These are phyloP conservation scores for Synergus japonicus DNA, from an alignment of 2,888 invertebrate species.

Conservation along the genomic window DNA sequence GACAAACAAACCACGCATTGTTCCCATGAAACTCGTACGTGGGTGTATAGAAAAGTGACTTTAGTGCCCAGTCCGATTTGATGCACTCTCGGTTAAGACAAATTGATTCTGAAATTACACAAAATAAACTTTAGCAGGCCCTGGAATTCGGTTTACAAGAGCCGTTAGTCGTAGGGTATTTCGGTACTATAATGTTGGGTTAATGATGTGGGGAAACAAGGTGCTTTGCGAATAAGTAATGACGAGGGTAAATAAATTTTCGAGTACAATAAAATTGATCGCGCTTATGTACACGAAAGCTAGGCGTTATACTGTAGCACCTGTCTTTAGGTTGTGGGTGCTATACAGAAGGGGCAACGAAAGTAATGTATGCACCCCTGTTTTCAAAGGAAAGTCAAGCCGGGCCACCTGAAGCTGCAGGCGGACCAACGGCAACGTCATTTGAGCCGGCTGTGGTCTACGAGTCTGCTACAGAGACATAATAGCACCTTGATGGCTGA, in stretches of 20 bases:
- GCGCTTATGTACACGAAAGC: constrained; percentile 48
- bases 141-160: not conserved
- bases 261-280: constrained; percentile 67
- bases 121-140: not conserved
- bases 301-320: constrained; percentile 66
- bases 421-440: constrained; percentile 68
- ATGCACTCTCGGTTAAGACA: not conserved
- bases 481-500: constrained; percentile 68
- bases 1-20: constrained; percentile 53
- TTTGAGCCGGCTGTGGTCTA: constrained; percentile 71
- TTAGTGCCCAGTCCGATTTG: constrained; percentile 1
- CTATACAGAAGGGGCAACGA: constrained; percentile 64
- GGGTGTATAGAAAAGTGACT: not conserved
- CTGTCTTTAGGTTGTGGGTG: constrained; percentile 74
- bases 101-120: not conserved
- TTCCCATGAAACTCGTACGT: constrained; percentile 57
- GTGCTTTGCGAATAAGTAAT: constrained; percentile 46
- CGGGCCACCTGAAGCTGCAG: constrained; percentile 76
- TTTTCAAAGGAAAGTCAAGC: constrained; percentile 66
- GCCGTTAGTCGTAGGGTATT: not conserved
- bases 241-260: constrained; percentile 61
- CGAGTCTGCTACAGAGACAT: constrained; percentile 65
- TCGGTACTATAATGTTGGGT: not conserved
- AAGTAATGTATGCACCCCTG: constrained; percentile 77
- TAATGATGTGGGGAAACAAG: constrained; percentile 9